Base-by-base conservation (phyloP, 2,797 vertebrate genomes). In the Siniperca scherzeri region DNA sequence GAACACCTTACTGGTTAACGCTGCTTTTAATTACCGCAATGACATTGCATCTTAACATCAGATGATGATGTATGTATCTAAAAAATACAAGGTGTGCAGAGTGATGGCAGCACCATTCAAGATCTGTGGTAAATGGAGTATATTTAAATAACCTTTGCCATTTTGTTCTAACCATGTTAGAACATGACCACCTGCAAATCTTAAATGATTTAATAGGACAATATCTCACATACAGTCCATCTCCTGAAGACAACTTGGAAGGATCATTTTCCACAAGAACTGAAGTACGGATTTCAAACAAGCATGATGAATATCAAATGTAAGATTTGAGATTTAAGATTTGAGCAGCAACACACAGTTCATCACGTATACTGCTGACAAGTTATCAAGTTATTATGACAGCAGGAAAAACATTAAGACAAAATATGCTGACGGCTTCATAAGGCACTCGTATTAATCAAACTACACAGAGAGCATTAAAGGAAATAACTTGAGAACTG, bases 1-100 rank as follows among this genome's bases (percentile, higher is more conserved):
- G 33, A 81, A 87, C 13, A 77, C 0, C 4, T 0, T 16, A 46
- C 7, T 14, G 70, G 46, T 85, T 70, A 78, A 64, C 78, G 13
- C 56, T 62, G 27, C 38, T 48, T 60, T 46, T 9, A 48, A 69
- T 77, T 1, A 70, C 16, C 17, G 61, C 42, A 10, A 61, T 65
- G 8, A 66, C 50, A 59, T 21, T n/a, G 8, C 5, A 30, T n/a
- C 14, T 25, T 33, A 36, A 42, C 44, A 55, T 22, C 16, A 67
- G 6, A 56, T 59, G 19, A 71, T 50, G 17, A 71, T 14, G 5
- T 38, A 22, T 44, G 19, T 42, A 62, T 69, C 25, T 30, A 61
- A 78, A 70, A 68, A 70, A 77, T 12, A 50, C 2, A 17, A 33
- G 40, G 40, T 42, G 40, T 42, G 11, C 40, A 42, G 40, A 42